Evolutionary conservation across 1,140 invertebrate genomes (phyloP).

Genomic region (Ceratina calcarata): DNA sequence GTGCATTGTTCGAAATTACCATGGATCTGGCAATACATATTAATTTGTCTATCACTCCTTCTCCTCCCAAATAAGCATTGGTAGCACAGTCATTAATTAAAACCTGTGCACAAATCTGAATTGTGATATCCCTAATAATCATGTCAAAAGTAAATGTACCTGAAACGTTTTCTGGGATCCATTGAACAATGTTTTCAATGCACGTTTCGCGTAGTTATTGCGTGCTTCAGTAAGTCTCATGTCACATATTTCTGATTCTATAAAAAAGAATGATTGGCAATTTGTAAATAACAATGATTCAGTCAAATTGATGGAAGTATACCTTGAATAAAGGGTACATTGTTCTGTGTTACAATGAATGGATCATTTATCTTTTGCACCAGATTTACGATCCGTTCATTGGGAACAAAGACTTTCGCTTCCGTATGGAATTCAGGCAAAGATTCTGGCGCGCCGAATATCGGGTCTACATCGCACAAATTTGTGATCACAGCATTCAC

Average conservation of each 20-base stretch:
- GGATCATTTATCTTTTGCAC: slow-evolving; percentile 70
- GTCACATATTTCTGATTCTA: slow-evolving; percentile 76
- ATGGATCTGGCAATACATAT: slow-evolving; percentile 77
- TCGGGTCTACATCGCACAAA: slow-evolving; percentile 75
- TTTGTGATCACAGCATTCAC: slow-evolving; percentile 77
- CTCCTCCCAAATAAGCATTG: slow-evolving; percentile 73
- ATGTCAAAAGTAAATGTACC: slow-evolving; percentile 51
- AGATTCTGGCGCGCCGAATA: slow-evolving; percentile 73
- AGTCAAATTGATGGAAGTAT: slow-evolving; percentile 15
- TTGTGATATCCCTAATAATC: background rate
- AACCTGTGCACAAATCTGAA: slow-evolving; percentile 64
- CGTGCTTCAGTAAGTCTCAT: slow-evolving; percentile 72
- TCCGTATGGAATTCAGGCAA: slow-evolving; percentile 76
- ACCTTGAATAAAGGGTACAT: slow-evolving; percentile 74
- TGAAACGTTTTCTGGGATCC: slow-evolving; percentile 79
- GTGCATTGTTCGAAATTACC: slow-evolving; percentile 78
- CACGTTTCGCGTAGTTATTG: slow-evolving; percentile 76
- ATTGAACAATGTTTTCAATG: slow-evolving; percentile 78
- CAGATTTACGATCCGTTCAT: slow-evolving; percentile 73
- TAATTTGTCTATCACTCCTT: slow-evolving; percentile 77
- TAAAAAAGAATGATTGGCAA: slow-evolving; percentile 32
- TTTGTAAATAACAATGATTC: background rate
- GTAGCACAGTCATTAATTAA: slow-evolving; percentile 77
- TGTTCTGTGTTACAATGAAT: slow-evolving; percentile 69
- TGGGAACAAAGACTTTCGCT: slow-evolving; percentile 76